A percentile compares a stretch with the other conserved stretches of the same genome.
Conservation (phyloP, 2,888 invertebrate species). For the Orchesella flavescens region DNA sequence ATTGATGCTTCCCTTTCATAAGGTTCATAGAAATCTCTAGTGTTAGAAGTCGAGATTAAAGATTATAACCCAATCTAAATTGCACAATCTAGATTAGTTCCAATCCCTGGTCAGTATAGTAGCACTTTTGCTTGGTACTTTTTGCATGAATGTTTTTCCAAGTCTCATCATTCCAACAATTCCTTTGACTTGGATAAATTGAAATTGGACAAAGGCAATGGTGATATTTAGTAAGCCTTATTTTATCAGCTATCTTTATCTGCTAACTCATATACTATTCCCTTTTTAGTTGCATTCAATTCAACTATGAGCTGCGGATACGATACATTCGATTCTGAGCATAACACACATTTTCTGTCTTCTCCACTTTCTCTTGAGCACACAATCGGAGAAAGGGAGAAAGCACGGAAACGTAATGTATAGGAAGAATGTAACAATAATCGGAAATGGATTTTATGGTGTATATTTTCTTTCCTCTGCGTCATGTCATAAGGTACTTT, state of each 20-base stretch:
- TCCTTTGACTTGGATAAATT: slow-evolving; percentile 19
- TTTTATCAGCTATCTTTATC: neutral
- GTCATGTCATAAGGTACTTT: neutral
- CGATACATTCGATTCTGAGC: too few species aligned
- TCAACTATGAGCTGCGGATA: too few species aligned
- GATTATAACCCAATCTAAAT: too few species aligned
- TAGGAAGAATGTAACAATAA: slow-evolving; percentile 13
- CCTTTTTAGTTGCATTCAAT: neutral
- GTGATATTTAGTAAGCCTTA: slow-evolving; percentile 1
- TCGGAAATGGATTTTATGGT: slow-evolving; percentile 44
- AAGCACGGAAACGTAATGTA: neutral
- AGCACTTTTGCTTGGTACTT: neutral
- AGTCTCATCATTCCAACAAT: slow-evolving; percentile 6
- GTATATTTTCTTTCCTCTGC: neutral
- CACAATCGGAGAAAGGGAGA: too few species aligned
- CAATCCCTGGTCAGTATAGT: too few species aligned
- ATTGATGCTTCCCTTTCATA: too few species aligned
- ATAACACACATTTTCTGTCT: too few species aligned
- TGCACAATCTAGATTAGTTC: too few species aligned
- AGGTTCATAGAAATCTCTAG: too few species aligned
- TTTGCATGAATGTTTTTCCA: neutral
- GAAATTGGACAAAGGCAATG: slow-evolving; percentile 15
- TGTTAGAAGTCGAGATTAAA: too few species aligned
- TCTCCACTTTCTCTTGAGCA: too few species aligned
- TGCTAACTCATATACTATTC: neutral